Conservation (phyloP, 2,113 vertebrate species). For the Psilopogon haemacephalus region DNA sequence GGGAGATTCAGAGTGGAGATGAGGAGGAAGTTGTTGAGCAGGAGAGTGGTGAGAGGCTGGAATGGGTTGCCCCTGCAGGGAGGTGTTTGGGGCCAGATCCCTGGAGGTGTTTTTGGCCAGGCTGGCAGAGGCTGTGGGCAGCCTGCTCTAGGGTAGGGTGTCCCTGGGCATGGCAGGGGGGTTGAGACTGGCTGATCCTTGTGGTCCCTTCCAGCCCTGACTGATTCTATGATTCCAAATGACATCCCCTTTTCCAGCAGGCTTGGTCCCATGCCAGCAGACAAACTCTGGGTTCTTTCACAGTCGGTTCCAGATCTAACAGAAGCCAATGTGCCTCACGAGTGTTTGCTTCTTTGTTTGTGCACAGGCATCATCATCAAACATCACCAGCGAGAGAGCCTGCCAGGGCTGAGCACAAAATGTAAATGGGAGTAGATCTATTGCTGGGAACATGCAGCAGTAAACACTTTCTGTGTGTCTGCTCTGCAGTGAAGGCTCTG, state of each 20-base stretch:
- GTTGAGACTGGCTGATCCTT: no score
- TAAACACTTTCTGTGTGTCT: slow-evolving; percentile 23
- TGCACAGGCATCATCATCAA: not conserved
- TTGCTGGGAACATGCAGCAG: slow-evolving; percentile 16
- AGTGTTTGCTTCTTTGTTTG: slow-evolving; percentile 47
- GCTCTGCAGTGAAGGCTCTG: not conserved
- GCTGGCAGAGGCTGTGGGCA: no score
- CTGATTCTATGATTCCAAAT: no score
- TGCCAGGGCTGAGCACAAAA: slow-evolving; percentile 29
- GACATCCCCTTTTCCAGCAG: not conserved
- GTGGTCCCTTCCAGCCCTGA: no score
- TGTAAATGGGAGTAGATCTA: slow-evolving; percentile 47
- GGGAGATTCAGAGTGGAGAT: no score
- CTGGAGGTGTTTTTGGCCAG: no score
- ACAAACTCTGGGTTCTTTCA: not conserved
- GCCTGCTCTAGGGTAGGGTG: no score
- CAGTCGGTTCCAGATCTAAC: slow-evolving; percentile 9
- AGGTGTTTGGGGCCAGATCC: no score
- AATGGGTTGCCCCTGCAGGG: no score
- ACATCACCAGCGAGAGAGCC: slow-evolving; percentile 3
- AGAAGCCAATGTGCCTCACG: not conserved
- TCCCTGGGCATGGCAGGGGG: no score
- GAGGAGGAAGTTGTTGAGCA: no score
- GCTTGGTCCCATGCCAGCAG: not conserved
- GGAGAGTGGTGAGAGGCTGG: no score